These are phyloP conservation scores for Drosophila maculinotata DNA, from an alignment of 2,888 invertebrate genomes.

Conservation along the genomic window DNA sequence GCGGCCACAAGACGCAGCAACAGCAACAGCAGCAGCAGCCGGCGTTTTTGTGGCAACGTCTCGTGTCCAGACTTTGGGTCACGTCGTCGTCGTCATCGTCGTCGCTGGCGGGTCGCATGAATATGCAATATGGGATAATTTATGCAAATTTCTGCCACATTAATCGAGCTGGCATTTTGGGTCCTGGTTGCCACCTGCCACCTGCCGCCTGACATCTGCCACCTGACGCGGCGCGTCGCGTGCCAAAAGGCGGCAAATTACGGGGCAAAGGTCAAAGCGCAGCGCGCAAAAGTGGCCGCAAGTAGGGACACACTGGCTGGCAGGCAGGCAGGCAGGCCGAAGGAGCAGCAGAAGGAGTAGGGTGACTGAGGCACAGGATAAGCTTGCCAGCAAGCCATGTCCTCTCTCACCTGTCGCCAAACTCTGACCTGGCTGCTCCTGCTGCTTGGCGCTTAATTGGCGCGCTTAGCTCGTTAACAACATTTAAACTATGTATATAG, in stretches of 20 bases:
- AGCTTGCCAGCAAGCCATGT: conserved; percentile 2
- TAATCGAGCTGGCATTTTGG: conserved; percentile 79
- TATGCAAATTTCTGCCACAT: conserved; percentile 84
- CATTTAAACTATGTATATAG: conserved; percentile 72
- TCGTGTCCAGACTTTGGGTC: conserved; percentile 62
- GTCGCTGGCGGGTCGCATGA: conserved; percentile 73
- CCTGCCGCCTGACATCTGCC: conserved; percentile 10
- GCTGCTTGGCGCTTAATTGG: conserved; percentile 68
- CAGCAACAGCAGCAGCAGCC: conserved; percentile 8
- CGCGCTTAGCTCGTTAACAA: conserved; percentile 80
- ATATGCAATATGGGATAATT: conserved; percentile 85
- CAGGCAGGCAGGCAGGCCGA: background rate
- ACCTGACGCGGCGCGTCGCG: conserved; percentile 37
- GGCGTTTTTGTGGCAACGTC: conserved; percentile 26
- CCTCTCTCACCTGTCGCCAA: conserved; percentile 12
- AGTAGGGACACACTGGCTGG: conserved; percentile 59
- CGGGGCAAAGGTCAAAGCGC: conserved; percentile 64
- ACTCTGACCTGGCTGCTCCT: conserved; percentile 8
- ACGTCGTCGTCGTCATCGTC: conserved; percentile 45
- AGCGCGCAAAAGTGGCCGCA: conserved; percentile 48
- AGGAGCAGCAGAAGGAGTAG: background rate
- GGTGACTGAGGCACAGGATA: background rate
- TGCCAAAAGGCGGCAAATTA: conserved; percentile 70
- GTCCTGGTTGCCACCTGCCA: conserved; percentile 1
- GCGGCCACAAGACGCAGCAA: conserved; percentile 82